A percentile compares a stretch with the other conserved stretches of the same genome.
These are phyloP conservation scores for Macrotis lagotis DNA, from an alignment of 2,113 vertebrate genomes.

Conservation along the genomic window DNA sequence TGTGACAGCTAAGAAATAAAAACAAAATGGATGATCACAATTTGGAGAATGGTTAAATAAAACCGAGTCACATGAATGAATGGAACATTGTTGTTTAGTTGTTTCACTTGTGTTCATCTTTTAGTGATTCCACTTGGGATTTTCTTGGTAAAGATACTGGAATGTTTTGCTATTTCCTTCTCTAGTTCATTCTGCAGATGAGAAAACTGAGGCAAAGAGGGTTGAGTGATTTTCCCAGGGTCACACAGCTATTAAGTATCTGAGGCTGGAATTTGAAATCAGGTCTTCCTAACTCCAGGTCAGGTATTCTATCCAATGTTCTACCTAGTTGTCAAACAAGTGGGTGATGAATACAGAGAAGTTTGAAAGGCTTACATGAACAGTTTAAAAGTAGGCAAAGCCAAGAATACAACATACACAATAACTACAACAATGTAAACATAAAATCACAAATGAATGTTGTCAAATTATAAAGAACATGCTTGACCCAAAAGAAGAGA, in stretches of 20 bases:
- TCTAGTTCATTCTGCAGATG: neutral
- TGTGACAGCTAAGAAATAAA: too few relatives aligned
- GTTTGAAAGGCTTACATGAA: neutral
- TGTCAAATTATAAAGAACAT: neutral
- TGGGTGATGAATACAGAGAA: neutral
- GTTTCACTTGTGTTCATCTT: too few relatives aligned
- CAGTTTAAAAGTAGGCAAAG: neutral
- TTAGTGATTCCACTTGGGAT: too few relatives aligned
- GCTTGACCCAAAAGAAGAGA: neutral
- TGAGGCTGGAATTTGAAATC: neutral
- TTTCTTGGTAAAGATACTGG: too few relatives aligned
- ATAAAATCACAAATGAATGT: neutral
- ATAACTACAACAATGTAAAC: neutral
- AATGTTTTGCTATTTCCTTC: neutral
- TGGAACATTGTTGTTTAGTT: too few relatives aligned
- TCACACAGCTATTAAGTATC: neutral
- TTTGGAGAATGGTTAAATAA: too few relatives aligned
- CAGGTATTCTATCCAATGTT: neutral
- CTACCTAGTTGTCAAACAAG: neutral
- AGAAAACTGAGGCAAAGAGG: neutral
- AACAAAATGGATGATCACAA: too few relatives aligned
- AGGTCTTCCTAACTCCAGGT: neutral
- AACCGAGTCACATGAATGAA: too few relatives aligned
- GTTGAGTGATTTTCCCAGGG: neutral
- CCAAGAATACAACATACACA: neutral